Base-by-base conservation (phyloP, 2,113 vertebrate genomes). In the Eulacestoma nigropectus region DNA sequence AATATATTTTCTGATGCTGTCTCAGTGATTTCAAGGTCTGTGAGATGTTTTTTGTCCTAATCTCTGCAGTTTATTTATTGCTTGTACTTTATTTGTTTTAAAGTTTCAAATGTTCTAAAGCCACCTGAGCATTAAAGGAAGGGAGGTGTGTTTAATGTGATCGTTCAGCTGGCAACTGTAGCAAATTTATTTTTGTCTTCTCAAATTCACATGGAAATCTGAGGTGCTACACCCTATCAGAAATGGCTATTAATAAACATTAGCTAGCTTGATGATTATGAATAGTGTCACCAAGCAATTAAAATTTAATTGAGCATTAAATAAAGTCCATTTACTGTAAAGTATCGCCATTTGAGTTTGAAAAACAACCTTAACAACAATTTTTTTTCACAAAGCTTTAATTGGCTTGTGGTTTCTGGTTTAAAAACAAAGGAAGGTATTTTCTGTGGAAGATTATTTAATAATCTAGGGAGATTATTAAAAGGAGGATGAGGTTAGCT, bases 251-350 rank as follows among this genome's bases (percentile, higher is more conserved):
- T 95, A 96, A 89, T 87, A 94, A 80, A 76, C 84, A 62, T 95
- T 78, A 95, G 59, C 69, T 86, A 77, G 65, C 90, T 94, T 96
- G 92, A 97, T 90, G 86, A 91, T 94, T 91, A 96, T 94, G 64
- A 95, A 84, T 70, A 93, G 44, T 97, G 96, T 97, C 94, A 97
- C 63, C 69, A 88, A 97, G 69, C 88, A 96, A 95, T 94, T 96
- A 86, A 77, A 91, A 97, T 87, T 93, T 95, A 97, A 97, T 97
- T 97, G 84, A 96, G 92, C 89, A 96, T 96, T 95, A 96, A 95
- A 96, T 94, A 95, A 97, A 96, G 94, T 97, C 94, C 89, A 78
- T 84, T 97, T 93, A 84, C 87, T 95, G 69, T 91, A 96, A 96
- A 93, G 83, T 95, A 90, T 74, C 11, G 5, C 77, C 52, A 21